These are phyloP conservation scores for Altica lythri DNA, from an alignment of 2,888 invertebrate species.

Conservation along the genomic window DNA sequence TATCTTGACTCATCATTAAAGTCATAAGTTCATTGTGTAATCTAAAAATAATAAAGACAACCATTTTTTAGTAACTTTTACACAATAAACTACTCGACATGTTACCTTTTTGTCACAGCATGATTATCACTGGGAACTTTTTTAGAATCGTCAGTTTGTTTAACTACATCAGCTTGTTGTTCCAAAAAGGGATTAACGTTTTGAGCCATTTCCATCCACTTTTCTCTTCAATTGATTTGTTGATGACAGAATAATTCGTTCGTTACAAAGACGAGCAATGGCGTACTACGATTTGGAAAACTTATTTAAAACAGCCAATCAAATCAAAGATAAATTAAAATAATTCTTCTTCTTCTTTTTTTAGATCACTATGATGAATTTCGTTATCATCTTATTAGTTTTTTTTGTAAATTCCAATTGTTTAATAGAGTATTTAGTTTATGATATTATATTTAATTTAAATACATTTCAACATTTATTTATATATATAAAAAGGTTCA, in stretches of 20 bases:
- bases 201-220: constrained; percentile 71
- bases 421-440: too few species aligned
- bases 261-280: constrained; percentile 30
- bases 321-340: too few species aligned
- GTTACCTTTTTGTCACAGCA: constrained; percentile 88
- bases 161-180: constrained; percentile 71
- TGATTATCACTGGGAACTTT: constrained; percentile 76
- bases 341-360: too few species aligned
- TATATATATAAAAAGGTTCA: too few species aligned
- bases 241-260: constrained; percentile 39
- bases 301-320: constrained; percentile 3
- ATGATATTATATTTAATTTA: too few species aligned
- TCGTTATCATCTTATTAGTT: too few species aligned
- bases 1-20: constrained; percentile 86
- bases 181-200: constrained; percentile 83
- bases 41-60: constrained; percentile 64
- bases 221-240: constrained; percentile 38
- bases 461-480: too few species aligned
- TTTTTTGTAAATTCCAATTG: too few species aligned
- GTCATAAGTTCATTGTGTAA: constrained; percentile 89
- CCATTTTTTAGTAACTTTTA: background rate
- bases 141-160: constrained; percentile 81
- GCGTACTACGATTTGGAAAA: constrained; percentile 4
- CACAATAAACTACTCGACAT: constrained; percentile 29
- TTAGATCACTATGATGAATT: too few species aligned